Conservation (phyloP, 2,797 vertebrate genomes). For the Hipposideros larvatus region DNA sequence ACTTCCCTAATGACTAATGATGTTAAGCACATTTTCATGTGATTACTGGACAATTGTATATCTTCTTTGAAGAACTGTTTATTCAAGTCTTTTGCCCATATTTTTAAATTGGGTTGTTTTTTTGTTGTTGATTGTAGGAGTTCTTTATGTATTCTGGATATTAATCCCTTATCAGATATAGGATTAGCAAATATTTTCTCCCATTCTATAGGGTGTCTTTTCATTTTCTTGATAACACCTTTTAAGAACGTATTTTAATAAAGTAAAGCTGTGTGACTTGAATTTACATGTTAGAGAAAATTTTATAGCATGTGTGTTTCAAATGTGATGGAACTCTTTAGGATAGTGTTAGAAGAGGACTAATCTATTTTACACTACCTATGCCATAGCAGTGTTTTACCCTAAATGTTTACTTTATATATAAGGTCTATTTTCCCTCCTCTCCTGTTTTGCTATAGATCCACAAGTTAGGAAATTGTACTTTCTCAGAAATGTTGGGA, state of each 20-base stretch:
- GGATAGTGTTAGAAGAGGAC: neutral
- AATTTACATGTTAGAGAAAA: neutral
- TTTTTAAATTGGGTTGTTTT: neutral
- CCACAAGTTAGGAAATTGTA: neutral
- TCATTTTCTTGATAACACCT: neutral
- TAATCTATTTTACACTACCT: neutral
- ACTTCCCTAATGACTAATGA: neutral
- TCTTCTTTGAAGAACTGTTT: constrained; percentile 24
- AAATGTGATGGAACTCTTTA: neutral
- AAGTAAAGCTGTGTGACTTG: neutral
- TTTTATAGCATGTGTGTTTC: neutral
- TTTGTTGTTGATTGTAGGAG: neutral
- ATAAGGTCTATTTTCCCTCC: neutral
- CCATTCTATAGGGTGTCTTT: constrained; percentile 26
- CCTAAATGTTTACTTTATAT: neutral
- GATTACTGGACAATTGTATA: neutral
- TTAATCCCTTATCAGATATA: constrained; percentile 11
- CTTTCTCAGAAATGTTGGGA: neutral
- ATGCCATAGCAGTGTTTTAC: neutral
- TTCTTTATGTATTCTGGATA: constrained; percentile 30
- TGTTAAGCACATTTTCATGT: neutral
- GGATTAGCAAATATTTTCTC: neutral
- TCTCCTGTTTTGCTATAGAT: neutral
- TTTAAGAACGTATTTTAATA: constrained; percentile 1
- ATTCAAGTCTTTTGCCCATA: neutral